Conservation (phyloP, 1,140 invertebrate species). For the Brachionus sp. region DNA sequence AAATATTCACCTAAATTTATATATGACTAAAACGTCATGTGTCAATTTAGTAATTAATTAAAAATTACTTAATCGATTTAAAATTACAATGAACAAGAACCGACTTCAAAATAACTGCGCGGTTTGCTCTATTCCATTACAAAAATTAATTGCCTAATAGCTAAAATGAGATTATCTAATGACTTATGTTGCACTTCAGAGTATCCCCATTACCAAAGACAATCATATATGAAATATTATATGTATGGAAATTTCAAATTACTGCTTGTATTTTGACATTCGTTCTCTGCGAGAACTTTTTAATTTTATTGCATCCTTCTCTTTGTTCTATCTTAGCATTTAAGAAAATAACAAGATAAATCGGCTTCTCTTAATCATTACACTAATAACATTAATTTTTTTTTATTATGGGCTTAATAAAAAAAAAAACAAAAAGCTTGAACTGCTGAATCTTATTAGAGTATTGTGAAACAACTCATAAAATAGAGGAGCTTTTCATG, state of each 20-base stretch:
- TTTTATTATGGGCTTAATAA: background rate
- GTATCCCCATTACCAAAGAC: background rate
- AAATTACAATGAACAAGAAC: background rate
- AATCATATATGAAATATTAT: background rate
- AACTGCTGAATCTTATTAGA: background rate
- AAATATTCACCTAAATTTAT: background rate
- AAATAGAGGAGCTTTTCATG: background rate
- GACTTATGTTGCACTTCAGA: conserved; percentile 30
- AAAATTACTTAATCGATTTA: conserved; percentile 28
- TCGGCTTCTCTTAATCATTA: background rate
- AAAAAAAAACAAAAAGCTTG: background rate
- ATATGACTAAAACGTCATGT: background rate
- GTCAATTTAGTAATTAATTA: conserved; percentile 10
- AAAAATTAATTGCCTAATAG: conserved; percentile 18
- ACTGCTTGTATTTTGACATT: background rate
- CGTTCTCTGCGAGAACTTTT: background rate
- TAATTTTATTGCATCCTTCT: background rate
- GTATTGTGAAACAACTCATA: conserved; percentile 27
- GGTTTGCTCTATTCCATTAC: background rate
- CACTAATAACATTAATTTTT: background rate
- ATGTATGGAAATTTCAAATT: background rate
- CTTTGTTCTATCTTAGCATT: background rate
- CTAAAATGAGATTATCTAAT: conserved; percentile 6
- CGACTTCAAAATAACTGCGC: background rate
- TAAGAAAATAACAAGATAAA: background rate